Evolutionary conservation across 2,888 invertebrate species (phyloP), one percentile per base, ranked within the genome.

Genomic region (Latrodectus hesperus): DNA sequence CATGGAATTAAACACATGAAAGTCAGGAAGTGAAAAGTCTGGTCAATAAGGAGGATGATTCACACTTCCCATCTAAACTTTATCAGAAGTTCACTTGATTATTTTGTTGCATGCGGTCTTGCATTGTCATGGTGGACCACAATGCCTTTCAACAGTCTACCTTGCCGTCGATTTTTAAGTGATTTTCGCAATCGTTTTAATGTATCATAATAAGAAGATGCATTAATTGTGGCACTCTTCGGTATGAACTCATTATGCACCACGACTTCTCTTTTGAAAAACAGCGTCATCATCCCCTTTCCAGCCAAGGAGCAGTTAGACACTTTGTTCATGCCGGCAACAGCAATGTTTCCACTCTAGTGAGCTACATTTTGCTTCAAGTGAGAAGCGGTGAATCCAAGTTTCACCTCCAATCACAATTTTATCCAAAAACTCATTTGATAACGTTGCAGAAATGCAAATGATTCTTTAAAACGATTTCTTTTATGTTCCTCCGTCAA

Each of bases 281-380:
- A 65, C 16, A 64, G 67, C 8, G 67, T 77, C 51, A 65, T 12
- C 51, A 51, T 65, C 67, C 65, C n/a, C 17, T 77, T 77, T 51
- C 52, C 9, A 5, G 49, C 65, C 16, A 12, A 22, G 22, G 22
- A 22, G 22, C 22, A 22, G 22, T 22, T 22, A 0, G 22, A 22
- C 22, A 1, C 1, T 22, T n/a, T n/a, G 22, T 49, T 52, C 14
- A 12, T 67, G 26, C 67, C 52, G 65, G 52, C 1, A 64, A 67
- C 67, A n/a, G 77, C 67, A 67, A 77, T 77, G 77, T 77, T 77
- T 77, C 17, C 77, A 12, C 51, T 52, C 77, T n/a, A 49, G n/a
- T 17, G 53, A 74, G 53, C 10, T 22, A 22, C 22, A 1, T 22
- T 22, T 22, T 1, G 1, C 1, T 22, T 22, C 22, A 22, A 22